Percentiles rank a stretch among this genome's conserved stretches.
Evolutionary conservation across 2,888 invertebrate species (phyloP).

Genomic region (Drosophila stalkeri): DNA sequence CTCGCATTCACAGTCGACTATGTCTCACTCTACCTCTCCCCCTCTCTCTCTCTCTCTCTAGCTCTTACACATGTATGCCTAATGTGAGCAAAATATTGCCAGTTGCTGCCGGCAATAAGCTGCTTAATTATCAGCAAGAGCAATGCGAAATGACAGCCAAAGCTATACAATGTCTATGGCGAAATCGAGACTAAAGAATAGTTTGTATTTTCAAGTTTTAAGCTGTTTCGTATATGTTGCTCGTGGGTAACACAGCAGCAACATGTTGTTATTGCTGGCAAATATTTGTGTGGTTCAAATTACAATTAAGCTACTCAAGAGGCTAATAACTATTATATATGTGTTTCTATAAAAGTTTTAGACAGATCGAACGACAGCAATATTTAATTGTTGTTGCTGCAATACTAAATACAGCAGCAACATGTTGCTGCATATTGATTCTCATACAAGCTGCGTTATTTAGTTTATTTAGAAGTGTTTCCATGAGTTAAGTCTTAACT

Average conservation of each 20-base stretch:
- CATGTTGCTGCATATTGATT: neutral
- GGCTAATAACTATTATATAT: neutral
- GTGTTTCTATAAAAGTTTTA: neutral
- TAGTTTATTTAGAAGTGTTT: neutral
- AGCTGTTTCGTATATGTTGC: neutral
- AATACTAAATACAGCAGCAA: neutral
- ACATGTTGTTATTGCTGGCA: slow-evolving; percentile 1
- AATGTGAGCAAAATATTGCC: slow-evolving; percentile 38
- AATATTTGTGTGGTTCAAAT: neutral
- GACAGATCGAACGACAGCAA: neutral
- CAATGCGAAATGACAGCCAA: slow-evolving; percentile 3
- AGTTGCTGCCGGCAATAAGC: slow-evolving; percentile 32
- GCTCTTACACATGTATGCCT: slow-evolving; percentile 3
- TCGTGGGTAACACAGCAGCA: slow-evolving; percentile 5
- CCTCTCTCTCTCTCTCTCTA: slow-evolving; percentile 8
- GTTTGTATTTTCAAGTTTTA: neutral
- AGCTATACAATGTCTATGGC: neutral
- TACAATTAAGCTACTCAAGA: neutral
- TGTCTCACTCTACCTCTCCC: slow-evolving; percentile 5
- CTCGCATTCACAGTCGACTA: slow-evolving; percentile 47
- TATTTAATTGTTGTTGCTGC: slow-evolving; percentile 6
- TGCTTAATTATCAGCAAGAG: slow-evolving; percentile 38
- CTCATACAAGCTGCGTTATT: neutral
- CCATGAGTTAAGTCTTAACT: neutral
- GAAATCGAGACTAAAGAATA: slow-evolving; percentile 10